Conservation (phyloP, 2,113 vertebrate genomes). For the Rhinichthys klamathensis region DNA sequence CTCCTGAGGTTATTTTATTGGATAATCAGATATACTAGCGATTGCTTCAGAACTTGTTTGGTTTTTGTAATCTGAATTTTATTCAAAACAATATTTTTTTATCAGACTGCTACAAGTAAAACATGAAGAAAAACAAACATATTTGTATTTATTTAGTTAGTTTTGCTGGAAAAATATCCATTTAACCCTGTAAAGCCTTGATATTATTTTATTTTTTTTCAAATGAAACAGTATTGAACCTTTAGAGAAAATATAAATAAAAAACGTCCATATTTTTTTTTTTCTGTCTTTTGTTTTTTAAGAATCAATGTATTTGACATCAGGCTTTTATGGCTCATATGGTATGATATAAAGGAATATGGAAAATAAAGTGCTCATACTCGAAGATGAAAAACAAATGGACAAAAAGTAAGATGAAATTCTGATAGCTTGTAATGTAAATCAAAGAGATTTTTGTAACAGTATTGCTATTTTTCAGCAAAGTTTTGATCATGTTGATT, state of each 20-base stretch:
- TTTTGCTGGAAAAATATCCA: background rate
- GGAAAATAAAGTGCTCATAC: background rate
- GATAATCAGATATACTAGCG: background rate
- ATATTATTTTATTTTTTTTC: too few relatives aligned
- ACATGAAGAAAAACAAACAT: background rate
- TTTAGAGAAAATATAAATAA: too few relatives aligned
- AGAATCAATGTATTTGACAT: too few relatives aligned
- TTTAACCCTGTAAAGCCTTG: background rate
- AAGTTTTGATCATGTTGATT: background rate
- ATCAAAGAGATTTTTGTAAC: background rate
- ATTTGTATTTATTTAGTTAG: background rate
- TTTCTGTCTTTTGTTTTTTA: background rate
- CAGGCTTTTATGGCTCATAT: background rate
- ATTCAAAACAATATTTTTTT: too few relatives aligned
- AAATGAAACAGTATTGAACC: background rate
- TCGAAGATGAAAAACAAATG: too few relatives aligned
- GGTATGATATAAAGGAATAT: background rate
- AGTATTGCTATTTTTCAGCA: background rate
- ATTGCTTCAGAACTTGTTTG: background rate
- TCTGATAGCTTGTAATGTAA: background rate
- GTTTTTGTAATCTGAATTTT: background rate
- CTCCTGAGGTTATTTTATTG: background rate
- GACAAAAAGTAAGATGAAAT: background rate
- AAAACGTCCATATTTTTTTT: rapidly evolving
- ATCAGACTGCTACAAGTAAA: background rate